Base-by-base conservation (phyloP, 2,888 invertebrate genomes). In the Myopa tessellatipennis region DNA sequence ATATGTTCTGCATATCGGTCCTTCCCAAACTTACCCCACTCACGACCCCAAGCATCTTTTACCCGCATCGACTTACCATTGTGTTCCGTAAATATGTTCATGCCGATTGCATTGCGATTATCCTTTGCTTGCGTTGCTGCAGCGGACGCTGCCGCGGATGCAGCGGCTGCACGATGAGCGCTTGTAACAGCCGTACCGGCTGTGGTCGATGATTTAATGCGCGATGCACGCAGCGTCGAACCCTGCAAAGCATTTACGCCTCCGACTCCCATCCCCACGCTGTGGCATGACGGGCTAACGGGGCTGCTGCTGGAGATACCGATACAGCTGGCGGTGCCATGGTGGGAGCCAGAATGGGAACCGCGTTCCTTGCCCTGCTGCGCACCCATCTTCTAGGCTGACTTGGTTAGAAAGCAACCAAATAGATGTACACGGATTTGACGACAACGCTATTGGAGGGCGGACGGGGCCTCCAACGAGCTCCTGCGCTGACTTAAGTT, bases 71-170 rank as follows among this genome's bases (percentile, higher is more conserved):
- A 92, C 94, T 93, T 91, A 97, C 97, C 97, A 90, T 95, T 96
- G 90, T 97, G 97, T 91, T 97, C 97, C 61, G 96, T 96, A 90
- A 97, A 97, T 90, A 97, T 96, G 91, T 97, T 97, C 85, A 96
- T 94, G 87, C 95, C 95, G 86, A 95, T 93, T 76, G 86, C 83
- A 81, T 80, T 80, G 89, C 95, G 93, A 89, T 94, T 94, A 92
- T 96, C 96, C 91, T 95, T 95, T 80, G 93, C 77, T 76, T 74
- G 76, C 76, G 74, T 72, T 80, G 58, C 82, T 82, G 71, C 63
- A 14, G 70, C 70, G 18, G 74, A 69, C 40, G 76, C 68, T 7
- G 58, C 36, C 65, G 76, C 71, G 63, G 85, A 83, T 14, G 74
- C 78, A 69, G 78, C 76, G 26, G 76, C 73, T 18, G 77, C 58